Evolutionary conservation across 1,140 invertebrate genomes (phyloP).

Genomic region (Drosophila suzukii): DNA sequence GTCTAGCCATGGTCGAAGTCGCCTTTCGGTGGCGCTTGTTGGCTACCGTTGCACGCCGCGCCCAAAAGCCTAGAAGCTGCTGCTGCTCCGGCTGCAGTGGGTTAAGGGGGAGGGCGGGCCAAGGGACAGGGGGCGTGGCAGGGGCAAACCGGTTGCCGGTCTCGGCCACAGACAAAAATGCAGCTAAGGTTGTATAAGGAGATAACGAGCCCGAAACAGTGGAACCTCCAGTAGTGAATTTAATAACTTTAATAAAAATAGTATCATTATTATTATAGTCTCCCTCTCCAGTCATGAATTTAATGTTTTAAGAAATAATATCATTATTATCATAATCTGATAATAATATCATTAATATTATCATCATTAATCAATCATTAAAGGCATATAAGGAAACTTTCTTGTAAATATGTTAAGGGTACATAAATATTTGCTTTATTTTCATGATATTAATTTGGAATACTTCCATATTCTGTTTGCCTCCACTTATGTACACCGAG

Average conservation of each 20-base stretch:
- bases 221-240: not conserved
- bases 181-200: conserved; percentile 34
- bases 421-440: too few relatives aligned
- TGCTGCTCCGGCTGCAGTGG: not conserved
- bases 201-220: conserved; percentile 34
- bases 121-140: conserved; percentile 10
- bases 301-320: too few relatives aligned
- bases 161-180: conserved; percentile 25
- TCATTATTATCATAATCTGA: too few relatives aligned
- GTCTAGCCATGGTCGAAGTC: conserved; percentile 56
- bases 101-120: not conserved
- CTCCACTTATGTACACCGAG: too few relatives aligned
- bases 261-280: too few relatives aligned
- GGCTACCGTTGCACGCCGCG: conserved; percentile 72
- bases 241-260: not conserved
- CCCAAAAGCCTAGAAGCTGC: conserved; percentile 46
- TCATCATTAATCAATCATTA: too few relatives aligned
- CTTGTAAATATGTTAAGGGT: too few relatives aligned
- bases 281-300: too few relatives aligned
- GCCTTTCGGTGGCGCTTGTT: conserved; percentile 65
- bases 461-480: too few relatives aligned
- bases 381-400: too few relatives aligned
- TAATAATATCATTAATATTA: too few relatives aligned
- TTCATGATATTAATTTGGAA: too few relatives aligned
- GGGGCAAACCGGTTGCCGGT: conserved; percentile 35